Evolutionary conservation across 2,113 vertebrate species (phyloP), one percentile per base, ranked within the genome.

Genomic region (Pseudorasbora parva): DNA sequence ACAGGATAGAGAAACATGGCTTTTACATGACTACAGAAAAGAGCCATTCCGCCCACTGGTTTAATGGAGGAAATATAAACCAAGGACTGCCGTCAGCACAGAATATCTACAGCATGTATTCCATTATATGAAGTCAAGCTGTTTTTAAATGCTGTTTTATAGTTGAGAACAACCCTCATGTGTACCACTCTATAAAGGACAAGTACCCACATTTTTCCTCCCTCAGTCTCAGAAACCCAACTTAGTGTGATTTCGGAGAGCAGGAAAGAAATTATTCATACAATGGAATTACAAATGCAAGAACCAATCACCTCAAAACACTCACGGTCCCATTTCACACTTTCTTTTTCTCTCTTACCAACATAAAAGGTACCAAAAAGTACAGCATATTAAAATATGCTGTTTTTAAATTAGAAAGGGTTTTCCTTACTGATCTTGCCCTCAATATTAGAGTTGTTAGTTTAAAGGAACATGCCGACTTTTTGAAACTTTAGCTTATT

Each of bases 81-180:
- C 14, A 73, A 23, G 23, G 23, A 74, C 11, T 49, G 43, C 71
- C 8, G 12, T 51, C 23, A 25, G 47, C 72, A 51, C 15, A 27
- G 72, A 19, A 51, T 51, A 51, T 74, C 23, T 25, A 51, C 4
- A 49, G 72, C 15, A 74, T 72, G 68, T 45, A 8, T 71, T 71
- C n/a, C 4, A 75, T 30, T 54, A 54, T 54, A 54, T 75, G 23
- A 75, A 75, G 47, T 75, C 74, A 59, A 77, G 49, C 27, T 77
- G 72, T 77, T 77, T 77, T 59, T 77, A 77, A 77, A 77, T 77
- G 74, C 74, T 59, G 30, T 77, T 59, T 77, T 57, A 77, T 37
- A 51, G 74, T 57, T 59, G 19, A 77, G 74, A 77, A 23, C 74
- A 59, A 59, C 51, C 27, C 74, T 77, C 74, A 77, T 74, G 72